Base-by-base conservation (phyloP, 2,797 vertebrate species). In the Pseudotriccus pelzelni region DNA sequence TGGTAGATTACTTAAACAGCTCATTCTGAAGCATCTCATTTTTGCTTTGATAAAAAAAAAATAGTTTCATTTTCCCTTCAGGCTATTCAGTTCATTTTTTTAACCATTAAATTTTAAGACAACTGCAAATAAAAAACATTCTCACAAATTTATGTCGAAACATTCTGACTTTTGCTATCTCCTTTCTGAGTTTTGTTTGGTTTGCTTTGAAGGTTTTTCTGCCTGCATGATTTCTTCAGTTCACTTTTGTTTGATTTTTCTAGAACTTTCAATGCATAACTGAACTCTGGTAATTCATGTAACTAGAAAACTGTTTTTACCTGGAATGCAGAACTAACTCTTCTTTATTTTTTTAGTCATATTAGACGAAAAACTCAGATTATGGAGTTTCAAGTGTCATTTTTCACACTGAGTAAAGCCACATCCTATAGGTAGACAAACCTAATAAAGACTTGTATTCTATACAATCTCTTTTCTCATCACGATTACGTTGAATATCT, bases 281-380 rank as follows among this genome's bases (percentile, higher is more conserved):
- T 66, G 25, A 76, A 11, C 5, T 44, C 14, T 50, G 39, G 36
- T 41, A 76, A 60, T 34, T 56, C 12, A 46, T 22, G 19, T 49
- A 76, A 28, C 7, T 46, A 55, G 7, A 50, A 24, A 47, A 34
- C 4, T 44, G 3, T 12, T 91, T 90, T 74, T 78, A 73, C 25
- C 16, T 55, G 36, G 9, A 81, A 66, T n/a, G 44, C 1, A 17
- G 24, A 68, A 50, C 39, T 20, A 49, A 0, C 0, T 37, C 28
- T 39, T 74, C 16, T 27, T 16, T 27, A 8, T 50, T 50, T 28
- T 50, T 56, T 41, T 8, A 37, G 43, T 32, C 49, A 52, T 12
- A 25, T 67, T 30, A 73, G 21, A 59, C 28, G 3, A 75, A 84
- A 87, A 88, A n/a, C 55, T 27, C 25, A 59, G 28, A 52, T 27